phyloP scores from a whole-genome alignment of 1,140 invertebrate genomes.

The Lerema accius region DNA sequence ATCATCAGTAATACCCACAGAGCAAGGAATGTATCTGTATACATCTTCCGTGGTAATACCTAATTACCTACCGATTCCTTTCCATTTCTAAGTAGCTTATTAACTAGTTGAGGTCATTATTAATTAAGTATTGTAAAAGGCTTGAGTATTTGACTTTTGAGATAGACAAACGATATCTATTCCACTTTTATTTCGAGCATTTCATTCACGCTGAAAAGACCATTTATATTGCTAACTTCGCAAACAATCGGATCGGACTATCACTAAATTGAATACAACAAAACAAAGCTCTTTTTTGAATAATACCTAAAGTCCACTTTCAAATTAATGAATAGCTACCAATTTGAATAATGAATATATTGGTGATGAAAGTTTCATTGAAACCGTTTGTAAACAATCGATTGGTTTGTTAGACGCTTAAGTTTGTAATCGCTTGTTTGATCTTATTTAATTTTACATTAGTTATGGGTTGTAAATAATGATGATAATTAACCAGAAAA shows the following conservation, averaged over 20 bases:
- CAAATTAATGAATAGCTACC: not conserved
- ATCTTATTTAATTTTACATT: too few relatives aligned
- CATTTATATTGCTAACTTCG: conserved; percentile 4
- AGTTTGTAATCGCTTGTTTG: too few relatives aligned
- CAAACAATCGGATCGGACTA: not conserved
- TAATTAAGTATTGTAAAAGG: conserved; percentile 1
- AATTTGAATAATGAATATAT: not conserved
- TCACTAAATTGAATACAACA: conserved; percentile 1
- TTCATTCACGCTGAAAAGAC: not conserved
- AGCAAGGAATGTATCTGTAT: too few relatives aligned
- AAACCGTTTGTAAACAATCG: too few relatives aligned
- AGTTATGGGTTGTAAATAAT: too few relatives aligned
- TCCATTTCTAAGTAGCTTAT: too few relatives aligned
- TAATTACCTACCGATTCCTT: too few relatives aligned
- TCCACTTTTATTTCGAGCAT: not conserved
- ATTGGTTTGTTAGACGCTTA: too few relatives aligned
- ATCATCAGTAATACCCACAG: too few relatives aligned
- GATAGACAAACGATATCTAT: not conserved
- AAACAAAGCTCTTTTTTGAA: conserved; percentile 1
- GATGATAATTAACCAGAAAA: too few relatives aligned
- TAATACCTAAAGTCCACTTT: not conserved
- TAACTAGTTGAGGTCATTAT: too few relatives aligned
- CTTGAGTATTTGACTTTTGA: not conserved
- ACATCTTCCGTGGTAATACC: too few relatives aligned
- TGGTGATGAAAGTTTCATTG: not conserved